Conservation (phyloP, 64 coral and sea anemone species). For the Porites lutea region DNA sequence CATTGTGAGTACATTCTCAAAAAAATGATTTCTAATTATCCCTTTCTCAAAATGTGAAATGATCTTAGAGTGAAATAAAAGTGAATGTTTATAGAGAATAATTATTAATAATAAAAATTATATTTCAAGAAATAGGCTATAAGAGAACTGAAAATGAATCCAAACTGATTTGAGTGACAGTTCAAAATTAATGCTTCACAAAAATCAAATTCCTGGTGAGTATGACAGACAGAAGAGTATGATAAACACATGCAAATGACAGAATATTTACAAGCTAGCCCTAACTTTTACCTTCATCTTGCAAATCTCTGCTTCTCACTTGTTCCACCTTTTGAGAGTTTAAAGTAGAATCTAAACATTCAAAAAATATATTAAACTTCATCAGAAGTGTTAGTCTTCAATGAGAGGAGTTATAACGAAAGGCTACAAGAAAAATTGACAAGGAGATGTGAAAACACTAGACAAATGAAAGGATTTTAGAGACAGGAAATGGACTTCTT, state of each 20-base stretch:
- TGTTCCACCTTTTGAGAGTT: conserved; percentile 29
- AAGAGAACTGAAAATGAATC: background rate
- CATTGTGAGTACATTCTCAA: too few species aligned
- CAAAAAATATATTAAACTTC: background rate
- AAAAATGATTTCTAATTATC: too few species aligned
- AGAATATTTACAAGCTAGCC: background rate
- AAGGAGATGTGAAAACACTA: background rate
- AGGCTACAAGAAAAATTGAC: background rate
- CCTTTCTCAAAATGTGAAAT: too few species aligned
- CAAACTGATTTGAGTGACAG: background rate
- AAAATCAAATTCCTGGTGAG: background rate
- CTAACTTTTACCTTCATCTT: background rate
- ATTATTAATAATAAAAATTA: background rate
- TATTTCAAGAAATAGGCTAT: too few species aligned
- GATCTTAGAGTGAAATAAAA: too few species aligned
- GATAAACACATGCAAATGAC: conserved; percentile 13
- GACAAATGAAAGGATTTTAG: conserved; percentile 8
- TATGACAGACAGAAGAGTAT: background rate
- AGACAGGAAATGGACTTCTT: conserved; percentile 21
- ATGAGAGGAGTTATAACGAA: background rate
- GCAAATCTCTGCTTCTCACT: conserved; percentile 20
- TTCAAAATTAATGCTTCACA: background rate
- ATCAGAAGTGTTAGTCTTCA: background rate
- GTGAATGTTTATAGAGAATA: background rate
- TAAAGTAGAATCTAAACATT: conserved; percentile 42